Conservation (phyloP, 2,113 vertebrate species). For the Hippocampus abdominalis region DNA sequence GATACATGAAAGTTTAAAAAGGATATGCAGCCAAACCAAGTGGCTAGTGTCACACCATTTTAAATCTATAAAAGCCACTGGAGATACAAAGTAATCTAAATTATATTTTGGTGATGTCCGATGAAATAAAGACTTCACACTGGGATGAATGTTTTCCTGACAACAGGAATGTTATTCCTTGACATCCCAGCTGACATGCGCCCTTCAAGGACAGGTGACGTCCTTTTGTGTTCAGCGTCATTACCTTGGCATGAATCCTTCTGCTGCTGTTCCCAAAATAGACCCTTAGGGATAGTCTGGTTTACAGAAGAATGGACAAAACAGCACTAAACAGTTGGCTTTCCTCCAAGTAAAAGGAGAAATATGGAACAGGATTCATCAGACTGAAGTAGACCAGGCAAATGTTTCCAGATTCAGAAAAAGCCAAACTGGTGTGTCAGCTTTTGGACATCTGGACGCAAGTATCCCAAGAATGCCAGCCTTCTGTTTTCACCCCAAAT, state of each 20-base stretch:
- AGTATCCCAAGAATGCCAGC: constrained; percentile 48
- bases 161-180: constrained; percentile 25
- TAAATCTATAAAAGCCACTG: neutral
- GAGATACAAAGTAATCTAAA: neutral
- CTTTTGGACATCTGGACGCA: constrained; percentile 54
- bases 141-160: neutral
- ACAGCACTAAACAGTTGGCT: constrained; percentile 6
- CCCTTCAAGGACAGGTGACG: constrained; percentile 28
- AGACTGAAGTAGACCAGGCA: constrained; percentile 56
- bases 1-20: neutral
- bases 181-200: constrained; percentile 33
- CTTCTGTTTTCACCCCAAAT: constrained; percentile 38
- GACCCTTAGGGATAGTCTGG: neutral
- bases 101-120: neutral
- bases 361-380: constrained; percentile 39
- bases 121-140: neutral
- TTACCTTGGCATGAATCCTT: constrained; percentile 19
- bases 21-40: neutral
- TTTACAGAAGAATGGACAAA: constrained; percentile 29
- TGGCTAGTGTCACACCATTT: neutral
- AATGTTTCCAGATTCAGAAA: constrained; percentile 49
- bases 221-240: constrained; percentile 30
- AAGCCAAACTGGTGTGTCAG: constrained; percentile 45
- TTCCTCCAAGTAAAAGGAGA: constrained; percentile 23
- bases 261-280: constrained; percentile 18